Conservation (phyloP, 2,113 vertebrate species). For the Pseudolaguvia tuberculata region DNA sequence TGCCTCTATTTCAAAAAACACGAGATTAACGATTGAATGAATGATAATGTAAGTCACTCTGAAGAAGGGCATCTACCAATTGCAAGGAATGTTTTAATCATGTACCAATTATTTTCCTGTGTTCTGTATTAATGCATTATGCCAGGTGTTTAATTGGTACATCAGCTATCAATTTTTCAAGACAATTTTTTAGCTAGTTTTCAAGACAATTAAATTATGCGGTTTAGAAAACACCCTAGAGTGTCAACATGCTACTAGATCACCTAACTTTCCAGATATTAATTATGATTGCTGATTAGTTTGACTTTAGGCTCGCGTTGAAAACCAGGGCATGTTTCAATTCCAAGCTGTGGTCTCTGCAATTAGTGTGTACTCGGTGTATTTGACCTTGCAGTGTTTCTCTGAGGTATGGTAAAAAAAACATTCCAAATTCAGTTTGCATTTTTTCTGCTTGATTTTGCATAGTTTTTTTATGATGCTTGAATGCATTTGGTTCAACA, state of each 20-base stretch:
- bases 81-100: too few species aligned
- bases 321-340: not conserved
- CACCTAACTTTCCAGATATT: not conserved
- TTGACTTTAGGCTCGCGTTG: not conserved
- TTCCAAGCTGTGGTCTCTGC: not conserved
- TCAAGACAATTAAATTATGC: not conserved
- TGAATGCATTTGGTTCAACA: not conserved
- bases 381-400: not conserved
- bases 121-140: not conserved
- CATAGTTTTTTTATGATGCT: not conserved
- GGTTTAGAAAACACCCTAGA: not conserved
- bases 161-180: not conserved
- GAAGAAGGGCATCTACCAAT: too few species aligned
- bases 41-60: too few species aligned
- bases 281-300: not conserved
- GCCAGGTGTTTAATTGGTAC: too few species aligned
- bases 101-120: too few species aligned
- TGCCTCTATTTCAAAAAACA: too few species aligned
- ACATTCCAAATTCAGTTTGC: not conserved
- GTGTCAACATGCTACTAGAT: not conserved
- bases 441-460: not conserved
- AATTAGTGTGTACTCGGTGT: slow-evolving; percentile 1
- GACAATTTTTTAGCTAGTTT: not conserved
- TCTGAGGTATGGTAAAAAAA: too few species aligned
- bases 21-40: too few species aligned